phyloP scores from a whole-genome alignment of 2,888 invertebrate genomes.

The Polymixis flavicincta region DNA sequence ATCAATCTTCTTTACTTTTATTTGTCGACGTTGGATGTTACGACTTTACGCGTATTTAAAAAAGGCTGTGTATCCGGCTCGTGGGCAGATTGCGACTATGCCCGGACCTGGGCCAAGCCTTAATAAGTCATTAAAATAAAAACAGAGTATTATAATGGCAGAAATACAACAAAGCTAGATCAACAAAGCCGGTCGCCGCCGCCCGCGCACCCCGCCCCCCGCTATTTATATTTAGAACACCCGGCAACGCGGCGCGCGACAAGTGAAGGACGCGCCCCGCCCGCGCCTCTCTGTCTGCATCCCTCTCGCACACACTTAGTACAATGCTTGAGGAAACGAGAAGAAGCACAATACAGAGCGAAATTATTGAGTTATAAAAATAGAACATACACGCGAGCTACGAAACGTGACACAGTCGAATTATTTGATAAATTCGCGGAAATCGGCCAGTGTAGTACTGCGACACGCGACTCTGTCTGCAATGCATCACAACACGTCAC shows the following conservation, averaged over 20 bases:
- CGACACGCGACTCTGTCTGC: slow-evolving; percentile 52
- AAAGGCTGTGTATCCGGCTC: slow-evolving; percentile 38
- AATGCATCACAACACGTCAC: slow-evolving; percentile 34
- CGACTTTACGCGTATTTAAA: slow-evolving; percentile 1
- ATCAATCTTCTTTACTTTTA: slow-evolving; percentile 6
- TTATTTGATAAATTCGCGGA: slow-evolving; percentile 73
- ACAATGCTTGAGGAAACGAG: slow-evolving; percentile 64
- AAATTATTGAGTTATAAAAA: slow-evolving; percentile 82
- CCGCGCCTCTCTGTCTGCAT: slow-evolving; percentile 66
- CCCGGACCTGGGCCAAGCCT: slow-evolving; percentile 44
- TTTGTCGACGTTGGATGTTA: slow-evolving; percentile 6
- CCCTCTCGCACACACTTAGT: slow-evolving; percentile 67
- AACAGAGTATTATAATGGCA: slow-evolving; percentile 47
- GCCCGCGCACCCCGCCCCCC: slow-evolving; percentile 66
- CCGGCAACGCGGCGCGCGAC: slow-evolving; percentile 79
- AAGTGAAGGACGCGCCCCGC: slow-evolving; percentile 86
- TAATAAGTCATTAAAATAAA: slow-evolving; percentile 50
- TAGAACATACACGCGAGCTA: slow-evolving; percentile 85
- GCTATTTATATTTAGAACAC: slow-evolving; percentile 75
- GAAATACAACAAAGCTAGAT: slow-evolving; percentile 72
- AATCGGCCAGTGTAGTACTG: slow-evolving; percentile 53
- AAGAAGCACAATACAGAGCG: slow-evolving; percentile 71
- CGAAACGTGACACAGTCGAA: slow-evolving; percentile 75
- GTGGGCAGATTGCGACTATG: slow-evolving; percentile 25
- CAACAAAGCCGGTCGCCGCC: slow-evolving; percentile 70